Conservation (phyloP, 2,797 vertebrate species). For the Orestias chungarensis region DNA sequence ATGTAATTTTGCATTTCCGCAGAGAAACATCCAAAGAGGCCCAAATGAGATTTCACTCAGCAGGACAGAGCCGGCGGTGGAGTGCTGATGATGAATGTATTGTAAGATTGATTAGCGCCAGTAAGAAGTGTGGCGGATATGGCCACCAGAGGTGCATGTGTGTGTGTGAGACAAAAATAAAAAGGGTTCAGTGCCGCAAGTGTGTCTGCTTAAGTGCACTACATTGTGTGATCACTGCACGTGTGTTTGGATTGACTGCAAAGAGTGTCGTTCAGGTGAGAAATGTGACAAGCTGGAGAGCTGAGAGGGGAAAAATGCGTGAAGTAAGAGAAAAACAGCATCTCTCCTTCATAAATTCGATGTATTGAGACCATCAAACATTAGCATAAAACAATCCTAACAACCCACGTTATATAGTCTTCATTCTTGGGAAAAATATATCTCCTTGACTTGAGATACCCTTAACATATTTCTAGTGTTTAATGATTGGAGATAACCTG, state of each 20-base stretch:
- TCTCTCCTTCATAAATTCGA: conserved; percentile 28
- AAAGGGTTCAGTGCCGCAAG: conserved; percentile 32
- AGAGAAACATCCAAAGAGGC: conserved; percentile 71
- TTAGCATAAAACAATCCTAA: conserved; percentile 39
- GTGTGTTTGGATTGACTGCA: conserved; percentile 72
- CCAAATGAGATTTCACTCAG: conserved; percentile 79
- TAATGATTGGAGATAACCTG: conserved; percentile 59
- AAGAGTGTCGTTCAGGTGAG: conserved; percentile 76
- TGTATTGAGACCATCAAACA: conserved; percentile 30
- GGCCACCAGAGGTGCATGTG: conserved; percentile 63
- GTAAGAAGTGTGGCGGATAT: conserved; percentile 80
- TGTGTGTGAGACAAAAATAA: conserved; percentile 1
- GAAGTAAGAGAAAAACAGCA: conserved; percentile 39
- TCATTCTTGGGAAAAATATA: conserved; percentile 30
- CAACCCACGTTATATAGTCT: conserved; percentile 43
- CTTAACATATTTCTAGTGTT: conserved; percentile 44
- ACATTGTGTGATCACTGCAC: conserved; percentile 20
- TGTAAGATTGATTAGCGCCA: conserved; percentile 90
- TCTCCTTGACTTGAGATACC: conserved; percentile 19
- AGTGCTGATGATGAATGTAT: conserved; percentile 77
- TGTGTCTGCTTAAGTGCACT: conserved; percentile 26
- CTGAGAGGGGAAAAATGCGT: conserved; percentile 68
- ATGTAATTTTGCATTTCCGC: conserved; percentile 75
- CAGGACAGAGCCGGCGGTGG: conserved; percentile 67
- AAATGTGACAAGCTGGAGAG: conserved; percentile 75